Evolutionary conservation across 2,113 vertebrate species (phyloP).

Genomic region (Glaucidium brasilianum): DNA sequence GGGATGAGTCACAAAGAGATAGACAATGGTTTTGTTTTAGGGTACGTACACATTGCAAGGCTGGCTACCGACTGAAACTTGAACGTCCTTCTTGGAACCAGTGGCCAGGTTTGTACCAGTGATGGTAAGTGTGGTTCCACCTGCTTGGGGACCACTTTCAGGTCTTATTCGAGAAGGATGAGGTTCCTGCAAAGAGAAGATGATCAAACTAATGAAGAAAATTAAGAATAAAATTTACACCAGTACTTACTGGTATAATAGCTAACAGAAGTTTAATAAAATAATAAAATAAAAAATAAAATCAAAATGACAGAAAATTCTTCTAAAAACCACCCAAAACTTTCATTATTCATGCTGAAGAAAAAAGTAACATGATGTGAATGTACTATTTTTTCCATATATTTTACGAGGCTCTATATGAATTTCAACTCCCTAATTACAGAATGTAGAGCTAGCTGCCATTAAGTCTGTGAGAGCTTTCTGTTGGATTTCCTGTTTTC

Average conservation of each 20-base stretch:
- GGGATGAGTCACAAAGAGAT: not conserved
- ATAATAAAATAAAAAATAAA: not conserved
- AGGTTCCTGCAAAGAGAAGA: constrained; percentile 79
- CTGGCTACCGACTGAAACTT: constrained; percentile 73
- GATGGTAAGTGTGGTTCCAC: constrained; percentile 90
- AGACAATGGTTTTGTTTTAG: not conserved
- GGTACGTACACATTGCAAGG: constrained; percentile 87
- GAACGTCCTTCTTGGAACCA: constrained; percentile 83
- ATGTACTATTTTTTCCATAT: not conserved
- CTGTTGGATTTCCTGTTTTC: not conserved
- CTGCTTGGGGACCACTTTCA: constrained; percentile 80
- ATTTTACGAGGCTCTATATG: not conserved
- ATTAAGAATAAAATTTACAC: not conserved
- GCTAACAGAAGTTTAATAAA: not conserved
- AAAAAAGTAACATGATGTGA: not conserved
- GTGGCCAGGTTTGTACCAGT: constrained; percentile 81
- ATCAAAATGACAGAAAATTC: not conserved
- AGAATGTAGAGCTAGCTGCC: not conserved
- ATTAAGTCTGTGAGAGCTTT: not conserved
- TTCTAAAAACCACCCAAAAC: not conserved
- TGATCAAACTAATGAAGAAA: not conserved
- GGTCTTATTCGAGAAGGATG: constrained; percentile 73
- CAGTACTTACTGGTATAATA: not conserved
- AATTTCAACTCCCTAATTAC: not conserved
- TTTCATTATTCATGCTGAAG: not conserved